These are phyloP conservation scores for Hylia prasina DNA, from an alignment of 2,113 vertebrate species.

Conservation along the genomic window DNA sequence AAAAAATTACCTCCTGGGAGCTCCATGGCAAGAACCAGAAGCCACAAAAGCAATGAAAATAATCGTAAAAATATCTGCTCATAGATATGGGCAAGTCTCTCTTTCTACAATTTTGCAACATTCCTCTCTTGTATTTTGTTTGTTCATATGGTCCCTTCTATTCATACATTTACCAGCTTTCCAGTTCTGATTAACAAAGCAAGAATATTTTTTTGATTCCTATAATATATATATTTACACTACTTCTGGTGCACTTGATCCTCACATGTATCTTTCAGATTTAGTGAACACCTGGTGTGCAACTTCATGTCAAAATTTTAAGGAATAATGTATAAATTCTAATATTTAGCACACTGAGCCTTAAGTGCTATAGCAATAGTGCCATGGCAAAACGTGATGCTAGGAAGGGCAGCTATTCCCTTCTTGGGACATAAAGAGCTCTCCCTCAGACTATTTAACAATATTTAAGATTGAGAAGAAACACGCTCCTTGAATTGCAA, in stretches of 20 bases:
- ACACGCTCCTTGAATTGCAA: not conserved
- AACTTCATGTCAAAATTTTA: not conserved
- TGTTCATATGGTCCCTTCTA: not conserved
- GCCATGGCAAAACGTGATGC: not conserved
- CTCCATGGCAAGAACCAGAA: not conserved
- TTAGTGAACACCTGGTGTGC: not conserved
- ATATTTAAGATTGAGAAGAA: not conserved
- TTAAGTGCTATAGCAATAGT: not conserved
- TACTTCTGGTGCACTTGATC: not conserved
- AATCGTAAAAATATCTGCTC: not conserved
- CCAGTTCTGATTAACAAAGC: not conserved
- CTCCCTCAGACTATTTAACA: not conserved
- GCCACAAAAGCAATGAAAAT: not conserved
- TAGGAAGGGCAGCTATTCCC: not conserved
- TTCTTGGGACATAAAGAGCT: not conserved
- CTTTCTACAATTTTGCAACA: not conserved
- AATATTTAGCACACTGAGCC: not conserved
- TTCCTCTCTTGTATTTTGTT: not conserved
- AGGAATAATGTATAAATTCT: not conserved
- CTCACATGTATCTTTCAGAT: not conserved
- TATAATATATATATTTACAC: not conserved
- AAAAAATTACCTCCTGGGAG: not conserved
- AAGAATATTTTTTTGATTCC: not conserved
- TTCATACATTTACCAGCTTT: not conserved
- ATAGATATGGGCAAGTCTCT: not conserved